phyloP scores from a whole-genome alignment of 2,888 invertebrate genomes.

The Drepanosiphum platanoidis region DNA sequence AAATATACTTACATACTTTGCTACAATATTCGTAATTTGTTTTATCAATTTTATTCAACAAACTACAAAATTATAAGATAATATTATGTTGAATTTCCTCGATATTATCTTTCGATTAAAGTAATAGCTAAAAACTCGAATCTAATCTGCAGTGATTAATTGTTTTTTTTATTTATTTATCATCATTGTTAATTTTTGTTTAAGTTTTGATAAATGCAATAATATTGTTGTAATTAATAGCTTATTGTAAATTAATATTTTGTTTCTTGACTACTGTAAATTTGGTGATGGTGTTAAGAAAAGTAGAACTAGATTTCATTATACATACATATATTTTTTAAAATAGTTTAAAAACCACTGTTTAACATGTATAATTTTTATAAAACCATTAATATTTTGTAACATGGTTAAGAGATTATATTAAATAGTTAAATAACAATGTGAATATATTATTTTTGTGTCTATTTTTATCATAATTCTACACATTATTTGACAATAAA shows the following conservation, averaged over 20 bases:
- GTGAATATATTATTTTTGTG: constrained; percentile 36
- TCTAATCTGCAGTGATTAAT: constrained; percentile 12
- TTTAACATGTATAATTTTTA: constrained; percentile 24
- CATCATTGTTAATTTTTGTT: constrained; percentile 51
- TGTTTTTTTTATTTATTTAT: constrained; percentile 27
- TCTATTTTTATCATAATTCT: constrained; percentile 26
- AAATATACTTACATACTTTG: constrained; percentile 9
- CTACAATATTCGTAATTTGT: constrained; percentile 10
- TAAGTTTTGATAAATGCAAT: constrained; percentile 52
- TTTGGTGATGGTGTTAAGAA: constrained; percentile 45
- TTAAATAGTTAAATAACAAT: constrained; percentile 33
- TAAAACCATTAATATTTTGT: constrained; percentile 39
- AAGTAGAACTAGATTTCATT: constrained; percentile 20
- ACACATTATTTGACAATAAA: constrained; percentile 45
- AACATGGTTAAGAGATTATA: constrained; percentile 39
- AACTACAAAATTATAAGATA: background rate
- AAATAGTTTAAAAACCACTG: constrained; percentile 22
- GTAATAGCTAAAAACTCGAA: background rate
- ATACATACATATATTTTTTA: constrained; percentile 42
- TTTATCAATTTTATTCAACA: constrained; percentile 36
- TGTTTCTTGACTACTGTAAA: constrained; percentile 33
- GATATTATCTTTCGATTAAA: background rate
- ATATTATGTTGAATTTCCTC: background rate
- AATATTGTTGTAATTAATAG: constrained; percentile 28
- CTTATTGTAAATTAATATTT: constrained; percentile 24